Base-by-base conservation (phyloP, 2,113 vertebrate genomes). In the Sciurus niger region DNA sequence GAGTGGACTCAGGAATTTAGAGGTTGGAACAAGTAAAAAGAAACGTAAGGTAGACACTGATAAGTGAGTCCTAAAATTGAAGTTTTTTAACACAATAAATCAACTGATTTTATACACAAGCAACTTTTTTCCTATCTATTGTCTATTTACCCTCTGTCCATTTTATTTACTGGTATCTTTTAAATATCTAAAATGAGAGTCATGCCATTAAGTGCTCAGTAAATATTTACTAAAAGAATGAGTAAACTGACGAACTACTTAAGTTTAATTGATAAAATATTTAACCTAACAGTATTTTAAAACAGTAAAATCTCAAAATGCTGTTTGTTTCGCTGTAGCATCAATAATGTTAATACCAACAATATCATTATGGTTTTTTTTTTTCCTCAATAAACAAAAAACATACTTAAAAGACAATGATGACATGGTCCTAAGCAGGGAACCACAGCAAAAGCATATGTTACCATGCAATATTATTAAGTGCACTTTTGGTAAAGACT, bases 281-380 rank as follows among this genome's bases (percentile, higher is more conserved):
- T 90, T 90, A 94, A 87, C 37, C 25, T 93, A 43, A 55, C 13
- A 46, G 17, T 76, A 95, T 77, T 88, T 92, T 70, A 96, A 94
- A 95, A 89, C 0, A 13, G 46, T 24, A 70, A 92, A 84, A 7
- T 79, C 72, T 95, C 48, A 94, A 88, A 93, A 87, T 48, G 55
- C 30, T 53, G 58, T 78, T 89, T 89, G 73, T 93, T 80, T 70
- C 43, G 89, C 46, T 95, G 40, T 63, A 76, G 94, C 3, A 70
- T 32, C 51, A 82, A 1, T 55, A 55, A 48, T 82, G 22, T 76
- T 60, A 63, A 93, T 70, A 37, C 7, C n/a, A 78, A 87, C 30
- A 63, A 97, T 34, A n/a, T 72, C 58, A 25, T 53, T 80, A 90
- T 6, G n/a, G n/a, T 37, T 37, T 43, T 51, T 73, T 8, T 83